phyloP scores from a whole-genome alignment of 2,888 invertebrate species.

The Heliothis peltigera region DNA sequence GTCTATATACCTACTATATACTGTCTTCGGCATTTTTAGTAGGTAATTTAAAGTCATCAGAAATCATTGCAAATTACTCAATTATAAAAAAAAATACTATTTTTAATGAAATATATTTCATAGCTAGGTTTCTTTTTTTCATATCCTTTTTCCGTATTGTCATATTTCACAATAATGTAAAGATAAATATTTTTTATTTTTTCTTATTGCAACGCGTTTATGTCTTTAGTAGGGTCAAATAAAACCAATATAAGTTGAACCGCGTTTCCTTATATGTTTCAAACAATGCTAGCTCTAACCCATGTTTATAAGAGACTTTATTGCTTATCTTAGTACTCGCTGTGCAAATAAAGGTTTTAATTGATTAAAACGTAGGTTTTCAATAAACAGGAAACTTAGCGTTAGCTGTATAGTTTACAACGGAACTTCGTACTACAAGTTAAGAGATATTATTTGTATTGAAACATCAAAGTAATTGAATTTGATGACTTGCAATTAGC shows the following conservation, averaged over 20 bases:
- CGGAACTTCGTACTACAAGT: conserved; percentile 1
- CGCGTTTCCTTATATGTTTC: background rate
- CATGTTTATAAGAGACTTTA: background rate
- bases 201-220: conserved; percentile 37
- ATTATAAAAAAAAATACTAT: too few relatives aligned
- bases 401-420: conserved; percentile 17
- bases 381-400: conserved; percentile 4
- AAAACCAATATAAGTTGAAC: background rate
- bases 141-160: too few relatives aligned
- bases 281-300: background rate
- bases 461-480: conserved; percentile 1
- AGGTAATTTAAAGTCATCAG: too few relatives aligned
- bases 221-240: conserved; percentile 47
- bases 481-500: background rate
- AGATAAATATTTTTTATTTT: background rate
- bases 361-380: background rate
- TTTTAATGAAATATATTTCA: too few relatives aligned
- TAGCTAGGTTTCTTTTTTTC: too few relatives aligned
- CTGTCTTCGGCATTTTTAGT: too few relatives aligned
- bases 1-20: too few relatives aligned
- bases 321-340: background rate
- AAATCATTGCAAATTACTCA: too few relatives aligned
- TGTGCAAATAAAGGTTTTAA: background rate
- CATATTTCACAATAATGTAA: too few relatives aligned
- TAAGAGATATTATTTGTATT: conserved; percentile 28